Conservation (phyloP, 2,797 vertebrate genomes). For the Sphaeramia orbicularis region DNA sequence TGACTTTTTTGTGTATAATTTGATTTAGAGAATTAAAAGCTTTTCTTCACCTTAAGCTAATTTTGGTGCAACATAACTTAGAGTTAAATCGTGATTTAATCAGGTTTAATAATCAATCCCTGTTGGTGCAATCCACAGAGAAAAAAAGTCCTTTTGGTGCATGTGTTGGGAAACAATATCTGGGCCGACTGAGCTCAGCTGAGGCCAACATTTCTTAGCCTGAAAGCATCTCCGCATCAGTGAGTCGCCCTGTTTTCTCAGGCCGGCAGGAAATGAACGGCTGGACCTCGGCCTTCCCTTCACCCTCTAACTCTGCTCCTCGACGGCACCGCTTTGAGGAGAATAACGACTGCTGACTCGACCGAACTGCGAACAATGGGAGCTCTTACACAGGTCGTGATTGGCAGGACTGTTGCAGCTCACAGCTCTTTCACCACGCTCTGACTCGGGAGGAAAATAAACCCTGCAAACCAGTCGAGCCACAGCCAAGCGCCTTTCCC, state of each 20-base stretch:
- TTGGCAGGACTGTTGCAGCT: conserved; percentile 17
- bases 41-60: too few relatives aligned
- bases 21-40: too few relatives aligned
- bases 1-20: too few relatives aligned
- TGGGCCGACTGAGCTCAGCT: conserved; percentile 24
- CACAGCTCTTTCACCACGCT: conserved; percentile 14
- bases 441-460: conserved; percentile 35
- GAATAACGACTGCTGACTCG: conserved; percentile 27
- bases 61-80: too few relatives aligned
- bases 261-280: conserved; percentile 49
- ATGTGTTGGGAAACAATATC: conserved; percentile 9
- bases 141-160: background rate
- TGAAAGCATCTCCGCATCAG: conserved; percentile 8
- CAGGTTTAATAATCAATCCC: too few relatives aligned
- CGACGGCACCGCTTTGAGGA: conserved; percentile 9
- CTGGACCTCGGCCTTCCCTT: conserved; percentile 23
- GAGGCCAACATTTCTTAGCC: conserved; percentile 14
- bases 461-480: conserved; percentile 37
- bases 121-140: conserved; percentile 1
- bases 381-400: conserved; percentile 35
- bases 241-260: conserved; percentile 30
- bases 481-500: conserved; percentile 35
- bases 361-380: conserved; percentile 25
- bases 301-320: background rate
- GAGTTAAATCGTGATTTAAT: too few relatives aligned